Conservation (phyloP, 2,797 vertebrate genomes). For the Melanotaenia trifasciata region DNA sequence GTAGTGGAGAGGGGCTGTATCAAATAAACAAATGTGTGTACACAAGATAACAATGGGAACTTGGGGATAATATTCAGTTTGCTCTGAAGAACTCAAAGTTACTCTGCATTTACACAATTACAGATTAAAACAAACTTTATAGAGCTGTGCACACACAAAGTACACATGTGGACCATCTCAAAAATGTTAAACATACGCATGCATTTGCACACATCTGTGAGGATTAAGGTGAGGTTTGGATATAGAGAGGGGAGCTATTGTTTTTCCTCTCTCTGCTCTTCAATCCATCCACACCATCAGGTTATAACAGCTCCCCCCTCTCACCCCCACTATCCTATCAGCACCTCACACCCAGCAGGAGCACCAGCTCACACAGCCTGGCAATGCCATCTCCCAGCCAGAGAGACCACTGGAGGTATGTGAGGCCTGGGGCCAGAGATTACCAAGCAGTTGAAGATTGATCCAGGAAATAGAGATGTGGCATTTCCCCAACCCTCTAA, state of each 20-base stretch:
- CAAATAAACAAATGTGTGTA: conserved; percentile 84
- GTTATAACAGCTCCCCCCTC: conserved; percentile 16
- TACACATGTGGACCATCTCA: neutral
- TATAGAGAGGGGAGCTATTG: conserved; percentile 29
- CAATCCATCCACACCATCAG: conserved; percentile 37
- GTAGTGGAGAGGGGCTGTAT: conserved; percentile 76
- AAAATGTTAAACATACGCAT: conserved; percentile 21
- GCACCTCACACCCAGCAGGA: conserved; percentile 31
- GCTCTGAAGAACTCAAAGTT: conserved; percentile 73
- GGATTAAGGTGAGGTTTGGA: conserved; percentile 50
- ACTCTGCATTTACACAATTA: conserved; percentile 58
- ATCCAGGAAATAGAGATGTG: conserved; percentile 74
- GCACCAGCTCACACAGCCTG: conserved; percentile 39
- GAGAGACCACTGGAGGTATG: conserved; percentile 65
- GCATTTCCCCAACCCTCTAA: conserved; percentile 62
- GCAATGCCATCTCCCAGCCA: conserved; percentile 51
- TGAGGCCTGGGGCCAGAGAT: conserved; percentile 65
- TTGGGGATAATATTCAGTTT: conserved; percentile 75
- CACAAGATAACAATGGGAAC: conserved; percentile 81
- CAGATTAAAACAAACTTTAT: conserved; percentile 69
- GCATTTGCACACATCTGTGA: conserved; percentile 22
- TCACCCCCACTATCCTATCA: conserved; percentile 53
- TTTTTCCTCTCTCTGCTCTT: conserved; percentile 32
- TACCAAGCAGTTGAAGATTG: conserved; percentile 68
- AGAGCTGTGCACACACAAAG: conserved; percentile 13